phyloP scores from a whole-genome alignment of 2,888 invertebrate species.

The Bombylius major region DNA sequence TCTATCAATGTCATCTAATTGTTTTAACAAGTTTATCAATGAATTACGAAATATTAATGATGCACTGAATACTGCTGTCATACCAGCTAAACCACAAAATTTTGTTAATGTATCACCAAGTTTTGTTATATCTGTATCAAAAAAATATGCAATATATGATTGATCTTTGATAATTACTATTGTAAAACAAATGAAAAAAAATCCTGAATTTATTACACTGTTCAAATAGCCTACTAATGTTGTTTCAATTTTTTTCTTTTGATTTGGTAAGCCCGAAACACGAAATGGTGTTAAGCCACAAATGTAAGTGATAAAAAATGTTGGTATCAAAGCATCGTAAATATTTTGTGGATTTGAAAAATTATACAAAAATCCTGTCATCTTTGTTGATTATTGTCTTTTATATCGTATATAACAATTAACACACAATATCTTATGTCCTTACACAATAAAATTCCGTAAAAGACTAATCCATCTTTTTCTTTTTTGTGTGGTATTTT shows the following conservation, averaged over 20 bases:
- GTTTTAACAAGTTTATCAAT: slow-evolving; percentile 23
- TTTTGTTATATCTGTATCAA: slow-evolving; percentile 29
- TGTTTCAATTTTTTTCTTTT: not conserved
- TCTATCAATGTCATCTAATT: slow-evolving; percentile 25
- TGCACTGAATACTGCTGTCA: slow-evolving; percentile 27
- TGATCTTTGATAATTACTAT: slow-evolving; percentile 25
- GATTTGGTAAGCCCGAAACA: not conserved
- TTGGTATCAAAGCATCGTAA: not conserved
- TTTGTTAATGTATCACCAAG: slow-evolving; percentile 31
- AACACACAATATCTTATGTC: no score
- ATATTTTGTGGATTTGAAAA: not conserved
- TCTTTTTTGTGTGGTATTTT: no score
- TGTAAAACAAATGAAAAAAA: slow-evolving; percentile 24
- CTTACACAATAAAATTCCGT: no score
- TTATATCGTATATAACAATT: no score
- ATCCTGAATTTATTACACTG: not conserved
- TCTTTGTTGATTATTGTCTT: no score
- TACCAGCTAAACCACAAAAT: slow-evolving; percentile 28
- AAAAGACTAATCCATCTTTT: no score
- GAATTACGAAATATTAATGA: slow-evolving; percentile 25
- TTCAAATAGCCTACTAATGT: not conserved
- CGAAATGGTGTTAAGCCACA: not conserved
- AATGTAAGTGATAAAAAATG: not conserved
- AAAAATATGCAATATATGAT: slow-evolving; percentile 31
- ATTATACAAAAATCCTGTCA: no score